Evolutionary conservation across 2,888 invertebrate genomes (phyloP), one percentile per base, ranked within the genome.

Genomic region (Mimas tiliae): DNA sequence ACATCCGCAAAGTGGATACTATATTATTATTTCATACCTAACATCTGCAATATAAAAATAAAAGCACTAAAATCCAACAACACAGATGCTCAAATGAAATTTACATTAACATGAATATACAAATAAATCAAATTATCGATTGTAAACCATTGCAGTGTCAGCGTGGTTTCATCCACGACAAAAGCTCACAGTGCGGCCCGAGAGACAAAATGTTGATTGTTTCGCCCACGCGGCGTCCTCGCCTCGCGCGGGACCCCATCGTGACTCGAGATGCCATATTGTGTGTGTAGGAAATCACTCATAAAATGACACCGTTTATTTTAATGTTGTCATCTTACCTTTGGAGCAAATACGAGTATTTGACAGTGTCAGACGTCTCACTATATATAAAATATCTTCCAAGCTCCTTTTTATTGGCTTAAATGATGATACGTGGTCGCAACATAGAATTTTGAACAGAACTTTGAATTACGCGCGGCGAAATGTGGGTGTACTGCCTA

Each of bases 161-260:
- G 38, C 42, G 19, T 58, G 42, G 58, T 19, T n/a, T 58, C 16
- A 38, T 19, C 42, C 38, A 47, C 62, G 48, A 63, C 42, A 33
- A 63, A 34, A 63, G 62, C 62, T 63, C 47, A 33, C 48, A 16
- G 27, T 16, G 16, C 33, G 48, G 62, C 47, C 21, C 62, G 27
- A 63, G 62, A 48, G 62, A 63, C 62, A 63, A 63, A 63, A 63
- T 63, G 62, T 63, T 63, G 62, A 47, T 63, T 63, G 62, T 63
- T 48, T 45, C 62, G 62, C 62, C 62, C 62, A 63, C 62, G 48
- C 62, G 27, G 27, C 33, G 14, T 55, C 27, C 62, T 19, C 62
- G 47, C n/a, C 27, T 34, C 21, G 53, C 34, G 0, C 27, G 27
- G 27, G 47, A 19, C 27, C 34, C 21, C 48, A 21, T 63, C 48